A percentile compares a stretch with the other conserved stretches of the same genome.
Conservation (phyloP, 2,113 vertebrate species). For the Protomyctophum bolini region DNA sequence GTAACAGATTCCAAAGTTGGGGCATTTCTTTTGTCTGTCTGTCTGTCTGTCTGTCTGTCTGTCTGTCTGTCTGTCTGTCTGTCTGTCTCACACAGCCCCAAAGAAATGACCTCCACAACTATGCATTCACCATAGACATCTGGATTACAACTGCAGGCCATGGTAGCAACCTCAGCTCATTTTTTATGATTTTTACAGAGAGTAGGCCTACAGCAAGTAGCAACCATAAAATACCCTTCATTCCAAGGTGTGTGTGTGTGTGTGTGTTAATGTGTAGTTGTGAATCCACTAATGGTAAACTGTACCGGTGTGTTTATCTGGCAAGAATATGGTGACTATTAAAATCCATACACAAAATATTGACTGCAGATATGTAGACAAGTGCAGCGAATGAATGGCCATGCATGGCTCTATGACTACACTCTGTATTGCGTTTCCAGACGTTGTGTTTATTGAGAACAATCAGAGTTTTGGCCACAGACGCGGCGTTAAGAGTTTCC, state of each 20-base stretch:
- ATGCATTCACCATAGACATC: constrained; percentile 56
- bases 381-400: not conserved
- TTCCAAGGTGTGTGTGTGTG: constrained; percentile 30
- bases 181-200: constrained; percentile 52
- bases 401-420: not conserved
- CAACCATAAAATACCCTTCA: constrained; percentile 45
- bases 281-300: constrained; percentile 22
- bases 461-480: constrained; percentile 48
- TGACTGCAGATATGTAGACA: not conserved
- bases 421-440: constrained; percentile 33
- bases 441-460: constrained; percentile 61
- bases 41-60: not conserved
- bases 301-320: constrained; percentile 17
- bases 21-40: not conserved
- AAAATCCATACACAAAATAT: not conserved
- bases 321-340: not conserved
- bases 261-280: not conserved
- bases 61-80: not conserved
- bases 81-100: not conserved
- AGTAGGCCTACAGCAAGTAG: constrained; percentile 61
- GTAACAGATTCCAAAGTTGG: constrained; percentile 24
- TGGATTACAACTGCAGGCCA: constrained; percentile 58
- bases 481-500: constrained; percentile 71
- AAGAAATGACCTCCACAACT: constrained; percentile 31
- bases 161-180: constrained; percentile 26